Base-by-base conservation (phyloP, 2,888 invertebrate genomes). In the Bellardia pandia region DNA sequence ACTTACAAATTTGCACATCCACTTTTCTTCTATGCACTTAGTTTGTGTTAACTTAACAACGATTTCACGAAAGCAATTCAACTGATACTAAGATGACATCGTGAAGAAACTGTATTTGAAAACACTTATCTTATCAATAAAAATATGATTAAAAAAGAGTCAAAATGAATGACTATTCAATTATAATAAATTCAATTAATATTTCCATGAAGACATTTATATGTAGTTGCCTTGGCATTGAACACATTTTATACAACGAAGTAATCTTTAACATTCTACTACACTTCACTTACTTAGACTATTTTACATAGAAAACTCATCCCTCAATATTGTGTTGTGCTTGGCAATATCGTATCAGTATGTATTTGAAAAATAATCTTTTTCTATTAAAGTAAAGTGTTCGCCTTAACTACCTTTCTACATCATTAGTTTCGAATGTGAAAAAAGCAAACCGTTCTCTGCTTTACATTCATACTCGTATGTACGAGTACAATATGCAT, bases 391-490 rank as follows among this genome's bases (percentile, higher is more conserved):
- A 62, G 60, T 82, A 69, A 62, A 77, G 62, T 71, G 33, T 71
- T 83, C 23, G 23, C 23, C 79, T 86, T 83, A 83, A 86, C 79
- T 76, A 68, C 64, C 62, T 84, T 84, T 86, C 84, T 84, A 45
- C 76, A 74, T 84, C 80, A 86, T 84, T 86, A 84, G 76, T 84
- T 84, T 84, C 68, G 14, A 83, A 80, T 83, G 69, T 42, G 23
- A 75, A 80, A 71, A 37, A 64, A 66, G 9, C 1, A 76, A 16
- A 23, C 16, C 23, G 14, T 71, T 53, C 53, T 48, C 48, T 53
- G 3, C 13, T 58, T n/a, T 74, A 11, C 45, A 53, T 45, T 58
- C n/a, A 42, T 56, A 23, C 23, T 23, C 23, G 23, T 23, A 23
- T 23, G 23, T 23, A 23, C 23, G 23, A 23, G 23, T 23, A 23